Conservation (phyloP, 1,140 invertebrate species). For the Prorops nasuta region DNA sequence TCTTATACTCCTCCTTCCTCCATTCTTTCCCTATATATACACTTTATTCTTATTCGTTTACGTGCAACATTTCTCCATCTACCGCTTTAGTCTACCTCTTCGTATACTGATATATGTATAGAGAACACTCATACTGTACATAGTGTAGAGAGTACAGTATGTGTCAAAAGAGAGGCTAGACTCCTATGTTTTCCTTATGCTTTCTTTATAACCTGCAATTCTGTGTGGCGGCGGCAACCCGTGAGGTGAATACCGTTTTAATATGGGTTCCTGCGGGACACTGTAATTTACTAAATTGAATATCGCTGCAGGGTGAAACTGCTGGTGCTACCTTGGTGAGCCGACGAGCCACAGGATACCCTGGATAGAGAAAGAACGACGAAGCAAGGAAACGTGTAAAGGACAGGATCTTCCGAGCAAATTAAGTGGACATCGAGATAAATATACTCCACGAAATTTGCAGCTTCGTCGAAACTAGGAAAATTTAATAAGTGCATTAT, state of each 20-base stretch:
- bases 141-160: too few relatives aligned
- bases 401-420: neutral
- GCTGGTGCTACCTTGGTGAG: conserved; percentile 10
- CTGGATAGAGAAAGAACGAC: conserved; percentile 4
- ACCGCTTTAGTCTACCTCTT: neutral
- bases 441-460: too few relatives aligned
- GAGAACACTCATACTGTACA: neutral
- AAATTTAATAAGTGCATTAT: too few relatives aligned
- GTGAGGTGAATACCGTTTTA: conserved; percentile 23
- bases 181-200: too few relatives aligned
- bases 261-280: conserved; percentile 24
- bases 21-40: neutral
- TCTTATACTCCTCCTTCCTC: neutral
- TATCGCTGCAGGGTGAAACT: conserved; percentile 31
- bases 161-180: too few relatives aligned
- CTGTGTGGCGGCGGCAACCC: neutral
- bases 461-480: too few relatives aligned
- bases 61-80: neutral
- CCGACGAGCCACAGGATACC: too few relatives aligned
- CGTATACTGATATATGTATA: neutral
- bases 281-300: conserved; percentile 43
- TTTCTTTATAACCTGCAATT: conserved; percentile 7
- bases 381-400: neutral
- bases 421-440: too few relatives aligned
- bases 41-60: neutral